phyloP scores from a whole-genome alignment of 2,888 invertebrate genomes.

The Iselma pallidipennis region DNA sequence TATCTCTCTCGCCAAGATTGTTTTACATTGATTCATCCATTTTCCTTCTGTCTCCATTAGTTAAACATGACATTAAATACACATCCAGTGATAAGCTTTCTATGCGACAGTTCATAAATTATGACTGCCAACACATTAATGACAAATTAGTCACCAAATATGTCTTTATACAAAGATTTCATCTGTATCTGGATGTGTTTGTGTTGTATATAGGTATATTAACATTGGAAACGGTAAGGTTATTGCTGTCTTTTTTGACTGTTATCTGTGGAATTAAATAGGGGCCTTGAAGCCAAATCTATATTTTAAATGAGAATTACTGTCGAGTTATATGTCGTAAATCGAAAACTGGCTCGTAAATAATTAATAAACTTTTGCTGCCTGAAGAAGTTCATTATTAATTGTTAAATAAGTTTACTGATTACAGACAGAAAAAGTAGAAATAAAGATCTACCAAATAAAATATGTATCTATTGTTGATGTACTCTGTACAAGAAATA shows the following conservation, averaged over 20 bases:
- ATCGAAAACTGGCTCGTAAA: neutral
- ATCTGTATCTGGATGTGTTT: too few relatives aligned
- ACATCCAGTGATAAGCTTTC: conserved; percentile 9
- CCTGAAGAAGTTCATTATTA: neutral
- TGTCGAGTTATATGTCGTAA: neutral
- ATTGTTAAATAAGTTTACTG: neutral
- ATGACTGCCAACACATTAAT: conserved; percentile 9
- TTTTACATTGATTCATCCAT: neutral
- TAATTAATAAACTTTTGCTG: neutral
- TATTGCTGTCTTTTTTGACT: too few relatives aligned
- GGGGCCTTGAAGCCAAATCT: neutral
- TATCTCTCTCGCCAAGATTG: neutral
- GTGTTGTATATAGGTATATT: too few relatives aligned
- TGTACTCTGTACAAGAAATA: too few relatives aligned
- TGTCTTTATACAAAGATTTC: too few relatives aligned
- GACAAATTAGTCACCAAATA: neutral
- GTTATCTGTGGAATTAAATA: too few relatives aligned
- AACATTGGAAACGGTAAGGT: too few relatives aligned
- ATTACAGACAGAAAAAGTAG: neutral
- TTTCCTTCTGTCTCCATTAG: neutral
- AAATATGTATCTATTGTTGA: too few relatives aligned
- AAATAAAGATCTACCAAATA: too few relatives aligned
- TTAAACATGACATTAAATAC: conserved; percentile 6
- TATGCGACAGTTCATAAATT: conserved; percentile 15
- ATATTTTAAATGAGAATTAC: neutral